Percentiles rank a stretch among this genome's conserved stretches.
These are phyloP conservation scores for Microctonus aethiopoides DNA, from an alignment of 2,888 invertebrate species.

Conservation along the genomic window DNA sequence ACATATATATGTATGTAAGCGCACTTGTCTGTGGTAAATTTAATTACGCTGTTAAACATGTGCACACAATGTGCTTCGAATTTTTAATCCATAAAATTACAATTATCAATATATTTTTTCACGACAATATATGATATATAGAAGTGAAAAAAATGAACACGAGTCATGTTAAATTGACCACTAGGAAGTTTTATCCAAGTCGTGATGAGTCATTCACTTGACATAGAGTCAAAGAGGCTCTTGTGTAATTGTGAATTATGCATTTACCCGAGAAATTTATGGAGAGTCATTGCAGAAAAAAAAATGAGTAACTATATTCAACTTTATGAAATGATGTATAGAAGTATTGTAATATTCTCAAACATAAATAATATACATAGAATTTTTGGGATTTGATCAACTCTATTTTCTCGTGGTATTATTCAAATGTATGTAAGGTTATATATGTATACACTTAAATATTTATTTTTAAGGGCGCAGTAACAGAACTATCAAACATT, in stretches of 20 bases:
- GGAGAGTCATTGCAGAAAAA: slow-evolving; percentile 12
- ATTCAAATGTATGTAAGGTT: no score
- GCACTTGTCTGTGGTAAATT: slow-evolving; percentile 22
- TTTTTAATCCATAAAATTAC: slow-evolving; percentile 6
- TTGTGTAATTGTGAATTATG: slow-evolving; percentile 54
- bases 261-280: slow-evolving; percentile 42
- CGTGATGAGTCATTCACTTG: slow-evolving; percentile 57
- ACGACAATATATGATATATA: no score
- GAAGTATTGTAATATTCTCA: background rate
- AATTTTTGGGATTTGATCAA: no score
- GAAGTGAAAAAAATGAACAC: background rate
- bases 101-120: no score
- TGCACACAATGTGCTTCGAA: slow-evolving; percentile 5
- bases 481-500: no score
- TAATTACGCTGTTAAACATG: slow-evolving; percentile 15
- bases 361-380: background rate
- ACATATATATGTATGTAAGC: background rate
- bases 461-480: no score
- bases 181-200: slow-evolving; percentile 39
- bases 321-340: no score
- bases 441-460: no score
- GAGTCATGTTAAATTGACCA: slow-evolving; percentile 51
- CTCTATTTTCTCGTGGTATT: background rate
- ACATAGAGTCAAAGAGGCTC: slow-evolving; percentile 55
- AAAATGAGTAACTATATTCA: slow-evolving; percentile 2